These are phyloP conservation scores for Caenorhabditis sp. DNA, from an alignment of 2,888 invertebrate genomes.

Conservation along the genomic window DNA sequence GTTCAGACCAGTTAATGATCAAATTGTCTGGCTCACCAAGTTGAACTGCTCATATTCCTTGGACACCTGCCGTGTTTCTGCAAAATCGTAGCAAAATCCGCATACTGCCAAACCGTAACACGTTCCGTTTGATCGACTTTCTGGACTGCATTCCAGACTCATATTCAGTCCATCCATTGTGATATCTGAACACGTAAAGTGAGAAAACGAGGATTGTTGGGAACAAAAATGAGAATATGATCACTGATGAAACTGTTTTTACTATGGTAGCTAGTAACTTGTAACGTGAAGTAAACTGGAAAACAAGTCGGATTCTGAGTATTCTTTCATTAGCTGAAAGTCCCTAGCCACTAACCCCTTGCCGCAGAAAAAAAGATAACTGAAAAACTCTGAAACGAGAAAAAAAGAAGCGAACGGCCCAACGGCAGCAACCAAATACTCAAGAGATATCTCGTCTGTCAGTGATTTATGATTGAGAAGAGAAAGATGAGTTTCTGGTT, in stretches of 20 bases:
- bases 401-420: neutral
- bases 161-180: conserved; percentile 43
- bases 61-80: conserved; percentile 66
- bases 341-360: neutral
- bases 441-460: conserved; percentile 6
- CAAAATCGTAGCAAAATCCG: conserved; percentile 79
- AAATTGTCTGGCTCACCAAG: conserved; percentile 62
- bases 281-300: neutral
- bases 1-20: neutral
- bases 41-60: conserved; percentile 77
- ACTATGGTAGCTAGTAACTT: neutral
- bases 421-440: conserved; percentile 13
- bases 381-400: neutral
- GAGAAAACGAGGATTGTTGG: neutral
- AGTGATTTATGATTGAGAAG: conserved; percentile 15
- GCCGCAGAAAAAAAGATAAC: conserved; percentile 5
- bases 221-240: neutral
- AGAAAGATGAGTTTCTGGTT: too few species aligned
- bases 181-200: neutral
- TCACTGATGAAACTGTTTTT: conserved; percentile 2
- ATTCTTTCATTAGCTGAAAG: neutral
- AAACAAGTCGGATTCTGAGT: neutral
- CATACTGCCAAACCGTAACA: conserved; percentile 76
- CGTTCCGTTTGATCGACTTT: conserved; percentile 59
- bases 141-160: conserved; percentile 58